Evolutionary conservation across 1,140 invertebrate species (phyloP), one percentile per base, ranked within the genome.

Genomic region (Hylaeus volcanicus): DNA sequence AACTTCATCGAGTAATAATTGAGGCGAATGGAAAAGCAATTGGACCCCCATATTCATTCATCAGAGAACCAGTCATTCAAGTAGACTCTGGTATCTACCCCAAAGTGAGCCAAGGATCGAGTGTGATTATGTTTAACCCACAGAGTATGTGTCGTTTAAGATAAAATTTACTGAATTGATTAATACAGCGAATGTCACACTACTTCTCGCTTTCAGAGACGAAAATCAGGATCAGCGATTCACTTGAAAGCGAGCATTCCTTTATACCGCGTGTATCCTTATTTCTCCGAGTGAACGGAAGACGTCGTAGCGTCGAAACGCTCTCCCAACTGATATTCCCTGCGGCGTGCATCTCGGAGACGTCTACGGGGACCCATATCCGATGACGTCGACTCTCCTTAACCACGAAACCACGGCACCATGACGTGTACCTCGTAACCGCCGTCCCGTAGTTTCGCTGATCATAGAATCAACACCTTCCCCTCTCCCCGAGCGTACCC

Each of bases 391-490:
- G 84, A 53, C 51, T 73, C 70, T 73, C 82, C 82, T 85, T 81
- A 85, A 84, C 84, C 84, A 56, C 84, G 82, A 85, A 85, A 85
- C 82, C 84, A 81, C 84, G 68, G 70, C 73, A 61, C 61, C 63
- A 81, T 72, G 82, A 69, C 58, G 73, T 68, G 73, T 79, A 84
- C 73, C 77, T 74, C 84, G 39, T 81, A 85, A 84, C 84, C 82
- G 71, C 82, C 69, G 56, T 53, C 78, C 56, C 82, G 84, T 84
- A 85, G 82, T 85, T 85, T 85, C 83, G 84, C 75, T 84, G 82
- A 85, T 85, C 82, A 83, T 73, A 84, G 84, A 74, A 84, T 85
- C 83, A 85, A 85, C 84, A 85, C 84, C 82, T 73, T 58, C 79
- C 82, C 26, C 26, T 26, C 73, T 79, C 65, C 56, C 6, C 70